Evolutionary conservation across 2,888 invertebrate species (phyloP).

Genomic region (Acholoe squamosa): DNA sequence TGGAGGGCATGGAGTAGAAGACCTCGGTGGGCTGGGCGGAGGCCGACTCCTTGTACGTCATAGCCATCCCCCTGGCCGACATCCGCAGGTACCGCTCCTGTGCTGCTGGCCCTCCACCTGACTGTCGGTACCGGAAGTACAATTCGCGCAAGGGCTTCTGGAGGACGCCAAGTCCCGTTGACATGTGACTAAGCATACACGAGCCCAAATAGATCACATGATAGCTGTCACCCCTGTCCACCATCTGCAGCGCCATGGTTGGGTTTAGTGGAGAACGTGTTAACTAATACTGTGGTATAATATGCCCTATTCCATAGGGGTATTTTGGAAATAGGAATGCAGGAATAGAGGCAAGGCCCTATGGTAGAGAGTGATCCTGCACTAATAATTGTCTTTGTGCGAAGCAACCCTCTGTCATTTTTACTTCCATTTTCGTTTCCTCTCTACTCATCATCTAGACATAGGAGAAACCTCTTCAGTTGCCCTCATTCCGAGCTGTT

Average conservation of each 20-base stretch:
- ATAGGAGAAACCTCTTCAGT: no score
- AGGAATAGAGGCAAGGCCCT: background rate
- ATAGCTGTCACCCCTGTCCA: slow-evolving; percentile 71
- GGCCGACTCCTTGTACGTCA: slow-evolving; percentile 96
- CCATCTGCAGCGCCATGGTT: slow-evolving; percentile 64
- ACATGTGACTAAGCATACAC: slow-evolving; percentile 97
- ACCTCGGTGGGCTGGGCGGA: slow-evolving; percentile 94
- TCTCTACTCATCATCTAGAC: no score
- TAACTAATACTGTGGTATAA: background rate
- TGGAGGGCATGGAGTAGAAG: slow-evolving; percentile 84
- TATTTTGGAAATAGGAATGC: background rate
- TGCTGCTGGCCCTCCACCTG: slow-evolving; percentile 70
- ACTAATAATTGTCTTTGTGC: background rate
- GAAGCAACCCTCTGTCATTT: background rate
- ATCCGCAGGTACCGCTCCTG: slow-evolving; percentile 85
- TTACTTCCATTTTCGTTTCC: background rate
- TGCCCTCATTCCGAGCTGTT: no score
- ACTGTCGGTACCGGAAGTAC: slow-evolving; percentile 94
- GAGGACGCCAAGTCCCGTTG: slow-evolving; percentile 97
- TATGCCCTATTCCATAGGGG: background rate
- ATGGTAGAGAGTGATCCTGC: background rate
- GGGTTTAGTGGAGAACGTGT: background rate
- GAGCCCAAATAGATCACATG: slow-evolving; percentile 98
- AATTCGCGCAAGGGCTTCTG: slow-evolving; percentile 98
- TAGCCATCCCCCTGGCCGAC: slow-evolving; percentile 88